Evolutionary conservation across 2,113 vertebrate species (phyloP).

Genomic region (Saccopteryx leptura): DNA sequence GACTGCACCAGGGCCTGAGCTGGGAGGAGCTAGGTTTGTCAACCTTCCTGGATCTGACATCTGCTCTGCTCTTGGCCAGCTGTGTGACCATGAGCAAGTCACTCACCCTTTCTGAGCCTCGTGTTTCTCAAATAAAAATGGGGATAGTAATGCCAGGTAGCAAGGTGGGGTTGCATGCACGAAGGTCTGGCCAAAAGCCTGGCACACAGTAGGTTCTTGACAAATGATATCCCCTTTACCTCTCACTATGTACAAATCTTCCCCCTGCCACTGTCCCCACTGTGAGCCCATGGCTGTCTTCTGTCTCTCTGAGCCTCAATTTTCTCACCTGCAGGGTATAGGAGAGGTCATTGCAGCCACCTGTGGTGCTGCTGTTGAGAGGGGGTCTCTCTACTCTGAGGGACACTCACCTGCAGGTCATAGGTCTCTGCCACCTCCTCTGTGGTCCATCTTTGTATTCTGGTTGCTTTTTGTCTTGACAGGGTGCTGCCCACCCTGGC

Average conservation of each 20-base stretch:
- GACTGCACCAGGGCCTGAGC: accelerated
- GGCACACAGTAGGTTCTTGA: accelerated
- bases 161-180: background rate
- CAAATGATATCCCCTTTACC: no score
- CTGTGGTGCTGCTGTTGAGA: accelerated
- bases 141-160: background rate
- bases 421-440: background rate
- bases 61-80: background rate
- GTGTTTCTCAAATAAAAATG: accelerated
- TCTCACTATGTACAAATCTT: accelerated
- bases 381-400: accelerated
- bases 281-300: background rate
- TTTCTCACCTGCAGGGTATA: no score
- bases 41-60: background rate
- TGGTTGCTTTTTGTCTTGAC: accelerated
- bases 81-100: accelerated
- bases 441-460: background rate
- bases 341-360: accelerated
- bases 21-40: accelerated
- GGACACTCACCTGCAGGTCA: no score
- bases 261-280: no score
- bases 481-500: accelerated
- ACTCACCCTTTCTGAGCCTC: background rate
- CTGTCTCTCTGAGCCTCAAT: background rate
- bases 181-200: accelerated